Evolutionary conservation across 2,888 invertebrate genomes (phyloP).

Genomic region (Parascotia fuliginaria): DNA sequence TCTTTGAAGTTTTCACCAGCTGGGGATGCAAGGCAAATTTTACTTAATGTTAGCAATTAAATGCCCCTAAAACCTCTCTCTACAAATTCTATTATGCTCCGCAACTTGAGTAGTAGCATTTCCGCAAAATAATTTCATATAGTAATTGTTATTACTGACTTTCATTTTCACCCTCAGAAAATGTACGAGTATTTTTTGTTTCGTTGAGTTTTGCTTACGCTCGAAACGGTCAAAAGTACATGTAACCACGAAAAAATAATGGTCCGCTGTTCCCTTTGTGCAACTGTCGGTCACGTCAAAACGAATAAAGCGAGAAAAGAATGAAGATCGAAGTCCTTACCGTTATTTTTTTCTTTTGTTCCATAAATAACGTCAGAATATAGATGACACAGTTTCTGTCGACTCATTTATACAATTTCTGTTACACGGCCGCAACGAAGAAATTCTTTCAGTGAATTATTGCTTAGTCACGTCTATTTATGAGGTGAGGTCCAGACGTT

Average conservation of each 20-base stretch:
- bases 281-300: slow-evolving; percentile 3
- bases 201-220: not conserved
- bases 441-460: slow-evolving; percentile 15
- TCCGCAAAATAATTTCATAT: slow-evolving; percentile 5
- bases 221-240: not conserved
- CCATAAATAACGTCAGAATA: slow-evolving; percentile 13
- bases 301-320: slow-evolving; percentile 6
- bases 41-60: slow-evolving; percentile 39
- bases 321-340: slow-evolving; percentile 6
- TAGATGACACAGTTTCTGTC: slow-evolving; percentile 10
- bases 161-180: not conserved
- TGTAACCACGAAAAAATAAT: slow-evolving; percentile 6
- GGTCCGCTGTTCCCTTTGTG: slow-evolving; percentile 3
- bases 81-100: slow-evolving; percentile 16
- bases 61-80: slow-evolving; percentile 20
- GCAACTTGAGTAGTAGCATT: slow-evolving; percentile 1
- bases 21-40: slow-evolving; percentile 14
- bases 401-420: slow-evolving; percentile 19
- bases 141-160: not conserved
- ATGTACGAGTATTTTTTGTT: not conserved
- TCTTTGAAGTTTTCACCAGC: slow-evolving; percentile 31
- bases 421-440: slow-evolving; percentile 14
- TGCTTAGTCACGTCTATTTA: slow-evolving; percentile 29
- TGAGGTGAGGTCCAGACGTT: slow-evolving; percentile 18
- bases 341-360: slow-evolving; percentile 9